Percentiles rank a stretch among this genome's conserved stretches.
phyloP scores from a whole-genome alignment of 1,140 invertebrate species.

The Sitophilus oryzae region DNA sequence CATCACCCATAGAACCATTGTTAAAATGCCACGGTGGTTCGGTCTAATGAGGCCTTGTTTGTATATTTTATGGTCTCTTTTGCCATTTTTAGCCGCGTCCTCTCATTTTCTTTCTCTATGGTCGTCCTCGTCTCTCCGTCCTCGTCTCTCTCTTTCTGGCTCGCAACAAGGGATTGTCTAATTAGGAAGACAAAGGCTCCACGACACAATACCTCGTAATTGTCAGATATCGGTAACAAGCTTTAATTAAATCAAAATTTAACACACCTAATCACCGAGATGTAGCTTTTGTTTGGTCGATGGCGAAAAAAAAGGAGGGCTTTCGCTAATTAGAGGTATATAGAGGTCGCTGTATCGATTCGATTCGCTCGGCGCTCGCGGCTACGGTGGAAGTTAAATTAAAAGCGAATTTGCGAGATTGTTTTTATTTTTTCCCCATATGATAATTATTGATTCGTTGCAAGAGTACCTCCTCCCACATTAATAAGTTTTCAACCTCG shows the following conservation, averaged over 20 bases:
- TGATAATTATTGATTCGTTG: no score
- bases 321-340: slow-evolving; percentile 4
- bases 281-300: not conserved
- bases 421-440: no score
- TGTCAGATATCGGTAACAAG: slow-evolving; percentile 33
- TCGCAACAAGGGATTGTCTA: slow-evolving; percentile 33
- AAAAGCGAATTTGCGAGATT: no score
- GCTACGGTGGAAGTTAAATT: no score
- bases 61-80: slow-evolving; percentile 35
- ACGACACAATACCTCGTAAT: slow-evolving; percentile 32
- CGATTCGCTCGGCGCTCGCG: no score
- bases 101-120: not conserved
- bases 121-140: not conserved
- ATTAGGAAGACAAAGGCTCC: slow-evolving; percentile 33
- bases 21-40: slow-evolving; percentile 33
- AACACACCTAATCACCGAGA: slow-evolving; percentile 10
- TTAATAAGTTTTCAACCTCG: no score
- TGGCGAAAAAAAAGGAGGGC: not conserved
- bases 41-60: slow-evolving; percentile 36
- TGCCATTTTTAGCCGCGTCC: slow-evolving; percentile 34
- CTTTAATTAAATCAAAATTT: slow-evolving; percentile 30
- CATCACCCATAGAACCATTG: slow-evolving; percentile 30
- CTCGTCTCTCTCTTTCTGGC: slow-evolving; percentile 14
- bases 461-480: no score
- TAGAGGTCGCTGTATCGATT: no score